These are phyloP conservation scores for Lucifuga dentata DNA, from an alignment of 2,113 vertebrate species.

Conservation along the genomic window DNA sequence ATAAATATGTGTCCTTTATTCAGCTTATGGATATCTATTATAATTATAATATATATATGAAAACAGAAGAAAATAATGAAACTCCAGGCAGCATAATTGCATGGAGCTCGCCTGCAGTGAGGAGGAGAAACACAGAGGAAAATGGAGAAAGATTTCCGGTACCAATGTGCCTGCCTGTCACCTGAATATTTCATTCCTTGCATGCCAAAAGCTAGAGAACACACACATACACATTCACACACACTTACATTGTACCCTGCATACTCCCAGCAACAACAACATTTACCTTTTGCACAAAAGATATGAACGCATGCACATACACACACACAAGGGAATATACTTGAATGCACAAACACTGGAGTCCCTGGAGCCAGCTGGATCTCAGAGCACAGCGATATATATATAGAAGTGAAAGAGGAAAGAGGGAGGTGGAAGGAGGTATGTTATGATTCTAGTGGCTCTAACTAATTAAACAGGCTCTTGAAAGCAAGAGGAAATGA, in stretches of 20 bases:
- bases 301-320: slow-evolving; percentile 5
- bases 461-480: slow-evolving; percentile 74
- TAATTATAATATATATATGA: slow-evolving; percentile 28
- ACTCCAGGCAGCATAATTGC: slow-evolving; percentile 8
- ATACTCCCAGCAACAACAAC: background rate
- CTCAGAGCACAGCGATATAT: slow-evolving; percentile 55
- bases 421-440: slow-evolving; percentile 11
- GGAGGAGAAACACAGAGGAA: slow-evolving; percentile 1
- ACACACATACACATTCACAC: slow-evolving; percentile 27
- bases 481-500: slow-evolving; percentile 60
- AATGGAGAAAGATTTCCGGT: slow-evolving; percentile 31
- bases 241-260: slow-evolving; percentile 14
- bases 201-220: slow-evolving; percentile 40
- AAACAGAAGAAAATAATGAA: slow-evolving; percentile 7
- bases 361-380: slow-evolving; percentile 56
- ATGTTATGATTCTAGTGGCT: slow-evolving; percentile 64
- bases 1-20: slow-evolving; percentile 4
- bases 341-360: slow-evolving; percentile 48
- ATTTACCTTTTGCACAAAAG: too few relatives aligned
- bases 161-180: slow-evolving; percentile 47
- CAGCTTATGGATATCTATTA: background rate
- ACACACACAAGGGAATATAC: slow-evolving; percentile 22
- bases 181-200: slow-evolving; percentile 78
- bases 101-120: slow-evolving; percentile 10
- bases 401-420: slow-evolving; percentile 39